These are phyloP conservation scores for Phallusia fumigata DNA, from an alignment of 23 tunicate species.

Conservation along the genomic window DNA sequence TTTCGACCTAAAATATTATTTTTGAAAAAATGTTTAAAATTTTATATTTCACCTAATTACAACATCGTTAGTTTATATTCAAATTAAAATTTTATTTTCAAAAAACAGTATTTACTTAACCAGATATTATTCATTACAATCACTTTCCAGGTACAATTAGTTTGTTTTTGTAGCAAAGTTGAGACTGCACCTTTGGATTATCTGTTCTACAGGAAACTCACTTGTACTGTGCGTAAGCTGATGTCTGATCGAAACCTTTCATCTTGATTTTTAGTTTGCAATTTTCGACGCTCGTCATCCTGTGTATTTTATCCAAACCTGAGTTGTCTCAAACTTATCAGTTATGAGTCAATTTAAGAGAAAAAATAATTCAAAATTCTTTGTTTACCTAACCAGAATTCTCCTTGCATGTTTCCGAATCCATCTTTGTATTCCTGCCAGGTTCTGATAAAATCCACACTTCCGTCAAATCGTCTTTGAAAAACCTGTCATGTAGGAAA, in stretches of 20 bases:
- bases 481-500: neutral
- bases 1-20: too few relatives aligned
- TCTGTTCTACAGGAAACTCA: too few relatives aligned
- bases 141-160: too few relatives aligned
- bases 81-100: too few relatives aligned
- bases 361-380: neutral
- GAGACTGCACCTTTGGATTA: too few relatives aligned
- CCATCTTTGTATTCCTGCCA: neutral
- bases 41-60: too few relatives aligned
- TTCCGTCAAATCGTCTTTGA: conserved; percentile 8
- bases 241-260: neutral
- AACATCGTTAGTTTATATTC: too few relatives aligned
- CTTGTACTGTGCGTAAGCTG: too few relatives aligned
- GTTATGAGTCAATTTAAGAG: neutral
- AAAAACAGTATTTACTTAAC: too few relatives aligned
- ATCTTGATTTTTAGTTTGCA: neutral
- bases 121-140: too few relatives aligned
- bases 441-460: neutral
- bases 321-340: neutral
- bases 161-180: too few relatives aligned
- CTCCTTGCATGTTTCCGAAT: conserved; percentile 4
- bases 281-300: neutral
- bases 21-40: too few relatives aligned
- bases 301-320: conserved; percentile 3
- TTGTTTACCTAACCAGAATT: conserved; percentile 2